phyloP scores from a whole-genome alignment of 1,140 invertebrate species.

The Zaprionus capensis region DNA sequence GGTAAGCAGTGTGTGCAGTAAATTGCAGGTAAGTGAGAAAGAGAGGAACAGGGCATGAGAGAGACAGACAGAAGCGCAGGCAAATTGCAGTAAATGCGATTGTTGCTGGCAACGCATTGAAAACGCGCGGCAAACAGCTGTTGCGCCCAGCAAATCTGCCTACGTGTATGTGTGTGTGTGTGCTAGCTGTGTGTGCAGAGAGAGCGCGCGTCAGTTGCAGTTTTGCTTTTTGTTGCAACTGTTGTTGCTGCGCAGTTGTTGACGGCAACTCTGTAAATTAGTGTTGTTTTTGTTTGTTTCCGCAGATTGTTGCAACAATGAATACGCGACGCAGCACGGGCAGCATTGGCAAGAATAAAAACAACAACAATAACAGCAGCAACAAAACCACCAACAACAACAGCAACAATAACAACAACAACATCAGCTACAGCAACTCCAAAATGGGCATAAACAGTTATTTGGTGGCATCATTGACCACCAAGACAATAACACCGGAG shows the following conservation, averaged over 20 bases:
- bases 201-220: slow-evolving; percentile 41
- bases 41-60: not conserved
- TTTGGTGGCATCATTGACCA: slow-evolving; percentile 23
- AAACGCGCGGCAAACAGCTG: slow-evolving; percentile 63
- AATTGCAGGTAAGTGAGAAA: slow-evolving; percentile 29
- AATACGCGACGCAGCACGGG: slow-evolving; percentile 55
- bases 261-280: slow-evolving; percentile 20
- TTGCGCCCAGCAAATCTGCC: slow-evolving; percentile 33
- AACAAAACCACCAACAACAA: slow-evolving; percentile 5
- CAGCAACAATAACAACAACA: slow-evolving; percentile 16
- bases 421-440: slow-evolving; percentile 7
- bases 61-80: not conserved
- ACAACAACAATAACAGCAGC: slow-evolving; percentile 12
- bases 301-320: slow-evolving; percentile 26
- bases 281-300: slow-evolving; percentile 13
- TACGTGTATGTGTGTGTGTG: not conserved
- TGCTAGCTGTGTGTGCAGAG: slow-evolving; percentile 2
- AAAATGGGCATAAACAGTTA: slow-evolving; percentile 14
- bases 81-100: slow-evolving; percentile 29
- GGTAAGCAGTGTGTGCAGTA: slow-evolving; percentile 8
- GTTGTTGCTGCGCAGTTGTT: slow-evolving; percentile 45
- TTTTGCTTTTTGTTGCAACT: slow-evolving; percentile 11
- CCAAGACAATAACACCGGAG: slow-evolving; percentile 47
- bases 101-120: slow-evolving; percentile 32
- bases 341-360: slow-evolving; percentile 23